Evolutionary conservation across 2,113 vertebrate genomes (phyloP), one percentile per base, ranked within the genome.

Genomic region (Odontophorus gujanensis): DNA sequence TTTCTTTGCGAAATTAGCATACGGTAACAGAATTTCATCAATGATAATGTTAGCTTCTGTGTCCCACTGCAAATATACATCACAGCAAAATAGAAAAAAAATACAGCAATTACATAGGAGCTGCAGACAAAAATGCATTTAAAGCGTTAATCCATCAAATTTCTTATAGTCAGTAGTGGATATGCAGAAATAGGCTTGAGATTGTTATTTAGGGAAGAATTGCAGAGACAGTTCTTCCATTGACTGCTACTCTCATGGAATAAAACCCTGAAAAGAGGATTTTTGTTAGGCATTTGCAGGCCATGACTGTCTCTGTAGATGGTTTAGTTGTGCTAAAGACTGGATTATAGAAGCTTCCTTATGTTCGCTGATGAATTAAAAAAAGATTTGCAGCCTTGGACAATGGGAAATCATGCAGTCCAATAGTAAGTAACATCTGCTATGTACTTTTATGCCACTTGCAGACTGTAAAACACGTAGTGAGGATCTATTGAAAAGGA

Each of bases 361-460:
- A 83, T 91, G 92, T 79, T 97, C 68, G 77, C 36, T 94, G 38
- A 74, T 85, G 77, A 97, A 95, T 96, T 96, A 80, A 87, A 95
- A 42, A 69, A 93, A 95, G 88, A 93, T 97, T 96, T 97, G 50
- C 62, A 93, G 87, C 74, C 62, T 94, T 96, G 86, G 86, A 95
- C 93, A 95, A 87, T 3, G 25, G 71, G 55, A 91, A 97, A 13
- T 36, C 61, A 85, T 76, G 68, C 8, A 91, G 32, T 40, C 59
- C 25, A 89, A 47, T 76, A 74, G 20, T 79, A 75, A 93, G 55
- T n/a, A 96, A 83, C 95, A 97, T 96, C 93, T 97, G 96, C 40
- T 90, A 1, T 34, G 75, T 58, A 42, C 45, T 95, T 81, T 73
- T 87, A 74, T 84, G 45, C 42, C 86, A 66, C 87, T 88, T 83